Evolutionary conservation across 2,113 vertebrate species (phyloP).

Genomic region (Hemicordylus capensis): DNA sequence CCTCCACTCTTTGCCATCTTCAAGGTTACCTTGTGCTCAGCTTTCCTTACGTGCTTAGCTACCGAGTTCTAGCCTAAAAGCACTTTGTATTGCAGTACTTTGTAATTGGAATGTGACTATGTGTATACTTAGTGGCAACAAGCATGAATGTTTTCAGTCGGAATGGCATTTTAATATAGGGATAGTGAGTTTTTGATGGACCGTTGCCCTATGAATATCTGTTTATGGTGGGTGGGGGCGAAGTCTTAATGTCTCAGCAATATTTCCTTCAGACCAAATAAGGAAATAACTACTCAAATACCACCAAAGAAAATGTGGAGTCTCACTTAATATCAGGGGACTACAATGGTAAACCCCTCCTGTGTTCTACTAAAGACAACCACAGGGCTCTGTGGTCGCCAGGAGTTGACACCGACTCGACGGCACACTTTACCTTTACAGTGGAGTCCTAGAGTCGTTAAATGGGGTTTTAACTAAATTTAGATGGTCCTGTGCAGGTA

Average conservation of each 20-base stretch:
- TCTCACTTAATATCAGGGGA: background rate
- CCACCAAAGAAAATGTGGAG: too few species aligned
- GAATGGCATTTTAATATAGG: background rate
- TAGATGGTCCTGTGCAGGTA: background rate
- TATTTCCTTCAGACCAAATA: background rate
- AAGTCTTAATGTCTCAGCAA: too few species aligned
- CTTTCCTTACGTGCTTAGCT: constrained; percentile 4
- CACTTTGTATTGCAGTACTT: background rate
- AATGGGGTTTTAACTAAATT: too few species aligned
- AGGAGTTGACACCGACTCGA: too few species aligned
- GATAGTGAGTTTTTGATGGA: background rate
- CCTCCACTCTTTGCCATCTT: background rate
- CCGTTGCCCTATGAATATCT: background rate
- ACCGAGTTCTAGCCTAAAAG: background rate
- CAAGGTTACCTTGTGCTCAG: constrained; percentile 26
- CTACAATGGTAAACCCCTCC: background rate
- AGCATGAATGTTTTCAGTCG: background rate
- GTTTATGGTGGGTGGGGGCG: background rate
- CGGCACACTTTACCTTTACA: too few species aligned
- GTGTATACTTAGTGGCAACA: background rate
- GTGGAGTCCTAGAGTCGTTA: too few species aligned
- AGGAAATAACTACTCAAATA: background rate
- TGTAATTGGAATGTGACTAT: background rate
- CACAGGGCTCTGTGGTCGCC: too few species aligned
- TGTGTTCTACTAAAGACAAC: too few species aligned